These are phyloP conservation scores for Steinernema feltiae DNA, from an alignment of 1,140 invertebrate species.

Conservation along the genomic window DNA sequence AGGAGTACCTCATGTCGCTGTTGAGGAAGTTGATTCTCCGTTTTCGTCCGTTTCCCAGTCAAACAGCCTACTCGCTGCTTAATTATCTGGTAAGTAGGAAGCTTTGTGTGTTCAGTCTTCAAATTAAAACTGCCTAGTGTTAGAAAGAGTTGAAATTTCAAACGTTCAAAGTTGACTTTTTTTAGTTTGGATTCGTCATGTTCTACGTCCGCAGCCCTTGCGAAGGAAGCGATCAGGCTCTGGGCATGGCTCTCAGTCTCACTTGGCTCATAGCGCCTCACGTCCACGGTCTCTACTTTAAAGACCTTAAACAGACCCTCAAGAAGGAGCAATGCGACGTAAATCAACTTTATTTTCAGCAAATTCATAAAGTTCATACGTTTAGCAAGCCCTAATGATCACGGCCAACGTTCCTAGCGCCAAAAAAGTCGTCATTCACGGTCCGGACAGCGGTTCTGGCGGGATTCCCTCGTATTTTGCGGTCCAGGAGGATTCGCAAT, in stretches of 20 bases:
- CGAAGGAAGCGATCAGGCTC: constrained; percentile 83
- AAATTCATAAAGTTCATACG: neutral
- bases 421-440: constrained; percentile 97
- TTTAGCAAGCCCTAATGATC: constrained; percentile 76
- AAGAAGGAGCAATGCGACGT: constrained; percentile 97
- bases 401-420: constrained; percentile 97
- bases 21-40: constrained; percentile 84
- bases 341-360: constrained; percentile 42
- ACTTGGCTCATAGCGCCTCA: constrained; percentile 89
- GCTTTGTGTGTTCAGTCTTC: too few species aligned
- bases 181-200: constrained; percentile 88
- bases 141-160: too few species aligned
- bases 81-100: constrained; percentile 84
- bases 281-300: constrained; percentile 98
- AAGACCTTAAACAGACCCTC: constrained; percentile 95
- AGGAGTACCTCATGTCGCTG: constrained; percentile 84
- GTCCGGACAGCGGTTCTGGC: constrained; percentile 75
- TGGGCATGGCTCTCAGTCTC: constrained; percentile 84
- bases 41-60: constrained; percentile 84
- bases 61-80: constrained; percentile 94
- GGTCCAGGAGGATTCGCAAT: constrained; percentile 96
- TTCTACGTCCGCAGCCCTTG: constrained; percentile 91
- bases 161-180: constrained; percentile 35
- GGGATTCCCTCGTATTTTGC: constrained; percentile 96
- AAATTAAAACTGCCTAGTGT: too few species aligned